A percentile compares a stretch with the other conserved stretches of the same genome.
phyloP scores from a whole-genome alignment of 2,113 vertebrate genomes.

The Aythya baeri region DNA sequence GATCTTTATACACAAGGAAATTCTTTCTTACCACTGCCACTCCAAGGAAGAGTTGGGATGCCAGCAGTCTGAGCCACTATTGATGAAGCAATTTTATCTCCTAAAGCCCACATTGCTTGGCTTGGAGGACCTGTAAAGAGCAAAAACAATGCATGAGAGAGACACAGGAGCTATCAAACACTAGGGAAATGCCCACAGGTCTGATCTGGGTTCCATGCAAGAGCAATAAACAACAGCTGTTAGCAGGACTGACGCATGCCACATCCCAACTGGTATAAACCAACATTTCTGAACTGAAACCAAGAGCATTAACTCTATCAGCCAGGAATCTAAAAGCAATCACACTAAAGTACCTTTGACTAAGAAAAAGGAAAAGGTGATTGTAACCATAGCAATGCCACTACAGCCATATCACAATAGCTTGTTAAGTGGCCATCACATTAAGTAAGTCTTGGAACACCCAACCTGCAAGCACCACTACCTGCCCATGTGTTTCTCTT shows the following conservation, averaged over 20 bases:
- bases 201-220: neutral
- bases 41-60: conserved; percentile 98
- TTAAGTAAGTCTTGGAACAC: neutral
- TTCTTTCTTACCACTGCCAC: conserved; percentile 85
- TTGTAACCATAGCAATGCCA: neutral
- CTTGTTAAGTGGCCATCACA: neutral
- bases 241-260: neutral
- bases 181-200: neutral
- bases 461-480: neutral
- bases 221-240: neutral
- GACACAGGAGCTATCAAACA: neutral
- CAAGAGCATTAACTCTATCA: neutral
- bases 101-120: conserved; percentile 98
- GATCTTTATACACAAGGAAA: neutral
- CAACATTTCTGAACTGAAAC: neutral
- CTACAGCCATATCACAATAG: neutral
- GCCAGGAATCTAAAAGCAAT: neutral
- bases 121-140: conserved; percentile 90
- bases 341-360: neutral
- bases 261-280: neutral
- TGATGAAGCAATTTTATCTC: conserved; percentile 98
- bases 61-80: conserved; percentile 98
- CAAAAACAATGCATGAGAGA: neutral
- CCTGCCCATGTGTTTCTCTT: neutral
- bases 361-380: neutral